These are phyloP conservation scores for Hesperophylax magnus DNA, from an alignment of 1,140 invertebrate genomes.

Conservation along the genomic window DNA sequence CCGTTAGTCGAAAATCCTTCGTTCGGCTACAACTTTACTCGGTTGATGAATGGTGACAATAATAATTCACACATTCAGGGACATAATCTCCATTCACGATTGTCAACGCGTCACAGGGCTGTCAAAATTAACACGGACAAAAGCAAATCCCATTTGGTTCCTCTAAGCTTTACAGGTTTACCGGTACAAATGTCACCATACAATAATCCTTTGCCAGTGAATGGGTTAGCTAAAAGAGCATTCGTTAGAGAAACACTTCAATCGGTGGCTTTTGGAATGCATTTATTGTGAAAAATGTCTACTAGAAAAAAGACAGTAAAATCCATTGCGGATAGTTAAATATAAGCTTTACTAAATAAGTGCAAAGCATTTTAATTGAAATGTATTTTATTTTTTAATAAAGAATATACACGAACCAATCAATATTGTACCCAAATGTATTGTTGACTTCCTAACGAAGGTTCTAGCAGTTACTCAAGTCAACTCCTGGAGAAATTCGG, in stretches of 20 bases:
- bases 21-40: neutral
- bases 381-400: too few species aligned
- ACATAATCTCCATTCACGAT: constrained; percentile 34
- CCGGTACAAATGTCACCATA: constrained; percentile 24
- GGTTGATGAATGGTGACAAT: constrained; percentile 5
- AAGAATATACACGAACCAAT: too few species aligned
- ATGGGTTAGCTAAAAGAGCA: neutral
- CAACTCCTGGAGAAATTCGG: too few species aligned
- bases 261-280: too few species aligned
- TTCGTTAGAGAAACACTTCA: neutral
- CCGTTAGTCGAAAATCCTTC: constrained; percentile 8
- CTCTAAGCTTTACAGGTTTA: constrained; percentile 14
- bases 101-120: constrained; percentile 36
- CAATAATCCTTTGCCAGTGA: constrained; percentile 27
- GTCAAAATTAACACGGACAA: constrained; percentile 40
- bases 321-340: too few species aligned
- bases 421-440: too few species aligned
- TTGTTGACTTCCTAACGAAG: too few species aligned
- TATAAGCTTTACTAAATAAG: too few species aligned
- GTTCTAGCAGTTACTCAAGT: too few species aligned
- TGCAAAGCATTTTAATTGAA: too few species aligned
- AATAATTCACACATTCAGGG: constrained; percentile 15
- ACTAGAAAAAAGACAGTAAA: too few species aligned
- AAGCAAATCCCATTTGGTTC: constrained; percentile 25
- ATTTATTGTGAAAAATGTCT: too few species aligned